Base-by-base conservation (phyloP, 2,113 vertebrate species). In the Semnornis frantzii region DNA sequence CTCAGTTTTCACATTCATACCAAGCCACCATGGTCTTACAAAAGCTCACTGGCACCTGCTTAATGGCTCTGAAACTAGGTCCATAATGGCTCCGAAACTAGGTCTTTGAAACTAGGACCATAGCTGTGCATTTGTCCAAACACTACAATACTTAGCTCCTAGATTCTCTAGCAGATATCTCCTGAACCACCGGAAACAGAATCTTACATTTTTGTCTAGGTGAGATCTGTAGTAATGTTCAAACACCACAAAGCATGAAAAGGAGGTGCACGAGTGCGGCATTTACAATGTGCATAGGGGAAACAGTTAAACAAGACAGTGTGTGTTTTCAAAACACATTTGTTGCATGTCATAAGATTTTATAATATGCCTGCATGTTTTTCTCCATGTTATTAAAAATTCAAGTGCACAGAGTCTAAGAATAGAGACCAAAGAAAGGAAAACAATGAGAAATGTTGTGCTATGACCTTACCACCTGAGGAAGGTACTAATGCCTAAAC, bases 401-500 rank as follows among this genome's bases (percentile, higher is more conserved):
- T 81, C 84, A 93, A 72, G 70, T 15, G 15, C 6, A 4, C 30
- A 95, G 27, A 87, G 64, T 18, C 52, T 21, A 65, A 68, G n/a
- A 70, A 55, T 2, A 10, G 50, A 37, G 19, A 69, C 28, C 21
- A 16, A 60, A 82, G 48, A 57, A 16, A 34, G 25, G 37, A 80
- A 89, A 93, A 71, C 78, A 94, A 59, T 55, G 54, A 87, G 59
- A 81, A 84, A 83, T 55, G 55, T 62, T 16, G 3, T 34, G 2
- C 66, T 87, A 66, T 81, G 72, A 76, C 64, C 77, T 74, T 14
- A 46, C 42, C 55, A 93, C 82, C 90, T 28, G 30, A 94, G n/a
- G 71, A 89, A 96, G 79, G 80, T 90, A 75, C 34, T 90, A 96
- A 89, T 90, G 84, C 68, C 65, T 55, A 34, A 42, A 55, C 28